Evolutionary conservation across 2,113 vertebrate species (phyloP).

Genomic region (Phrynosoma platyrhinos): DNA sequence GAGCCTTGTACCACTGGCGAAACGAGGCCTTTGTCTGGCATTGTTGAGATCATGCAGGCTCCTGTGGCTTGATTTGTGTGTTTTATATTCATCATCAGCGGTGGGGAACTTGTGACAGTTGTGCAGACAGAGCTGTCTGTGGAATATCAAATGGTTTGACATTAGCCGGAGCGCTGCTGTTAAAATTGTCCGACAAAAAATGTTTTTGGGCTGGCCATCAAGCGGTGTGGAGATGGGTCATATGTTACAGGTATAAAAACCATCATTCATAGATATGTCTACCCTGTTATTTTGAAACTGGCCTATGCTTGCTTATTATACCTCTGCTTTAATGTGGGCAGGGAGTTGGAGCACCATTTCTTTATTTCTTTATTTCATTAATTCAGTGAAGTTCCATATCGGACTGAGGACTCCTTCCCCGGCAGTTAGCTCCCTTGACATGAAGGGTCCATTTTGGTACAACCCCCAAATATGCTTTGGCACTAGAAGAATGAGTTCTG

Average conservation of each 20-base stretch:
- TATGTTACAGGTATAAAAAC: not conserved
- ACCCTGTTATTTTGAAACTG: not conserved
- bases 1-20: not conserved
- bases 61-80: not conserved
- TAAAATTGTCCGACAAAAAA: not conserved
- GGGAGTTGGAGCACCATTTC: not conserved
- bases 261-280: not conserved
- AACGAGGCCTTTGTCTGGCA: not conserved
- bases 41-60: not conserved
- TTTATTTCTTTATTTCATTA: not conserved
- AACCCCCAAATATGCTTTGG: not conserved
- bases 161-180: not conserved
- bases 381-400: not conserved
- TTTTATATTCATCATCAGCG: slow-evolving; percentile 2
- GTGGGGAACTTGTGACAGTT: not conserved
- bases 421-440: not conserved
- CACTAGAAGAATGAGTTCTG: not conserved
- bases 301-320: not conserved
- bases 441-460: not conserved
- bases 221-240: not conserved
- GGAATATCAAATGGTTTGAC: slow-evolving; percentile 7
- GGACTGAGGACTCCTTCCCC: not conserved
- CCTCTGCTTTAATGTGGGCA: not conserved
- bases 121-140: not conserved
- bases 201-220: not conserved